A percentile compares a stretch with the other conserved stretches of the same genome.
Conservation (phyloP, 1,140 invertebrate species). For the Trachymyrmex cornetzi region DNA sequence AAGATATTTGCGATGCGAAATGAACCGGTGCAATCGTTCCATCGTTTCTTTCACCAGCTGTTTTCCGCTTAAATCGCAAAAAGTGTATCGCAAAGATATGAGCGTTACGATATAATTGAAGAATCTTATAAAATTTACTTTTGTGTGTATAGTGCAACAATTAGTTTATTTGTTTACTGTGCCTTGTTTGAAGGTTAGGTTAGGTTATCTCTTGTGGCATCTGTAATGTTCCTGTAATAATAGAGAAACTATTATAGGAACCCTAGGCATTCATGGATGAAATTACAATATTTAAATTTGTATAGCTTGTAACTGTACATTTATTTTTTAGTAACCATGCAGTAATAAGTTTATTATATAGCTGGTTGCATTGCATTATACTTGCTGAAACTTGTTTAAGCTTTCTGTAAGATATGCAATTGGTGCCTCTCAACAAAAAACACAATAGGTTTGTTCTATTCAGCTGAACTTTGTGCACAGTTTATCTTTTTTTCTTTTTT, state of each 20-base stretch:
- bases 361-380: not conserved
- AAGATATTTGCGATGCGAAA: not conserved
- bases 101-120: not conserved
- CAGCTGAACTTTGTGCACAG: too few species aligned
- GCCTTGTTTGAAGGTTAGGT: not conserved
- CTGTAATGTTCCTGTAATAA: too few species aligned
- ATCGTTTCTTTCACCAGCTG: not conserved
- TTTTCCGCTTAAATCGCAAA: conserved; percentile 28
- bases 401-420: not conserved
- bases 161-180: not conserved
- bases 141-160: not conserved
- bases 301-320: not conserved
- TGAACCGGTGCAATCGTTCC: not conserved
- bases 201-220: conserved; percentile 56
- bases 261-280: too few species aligned
- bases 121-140: not conserved
- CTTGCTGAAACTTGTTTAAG: not conserved
- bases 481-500: too few species aligned
- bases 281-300: not conserved
- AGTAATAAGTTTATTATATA: not conserved
- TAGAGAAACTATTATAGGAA: too few species aligned
- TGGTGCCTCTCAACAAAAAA: not conserved
- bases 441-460: too few species aligned
- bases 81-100: not conserved
- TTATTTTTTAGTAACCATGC: not conserved